Evolutionary conservation across 2,113 vertebrate species (phyloP), one percentile per base, ranked within the genome.

Genomic region (Sclerurus mexicanus): DNA sequence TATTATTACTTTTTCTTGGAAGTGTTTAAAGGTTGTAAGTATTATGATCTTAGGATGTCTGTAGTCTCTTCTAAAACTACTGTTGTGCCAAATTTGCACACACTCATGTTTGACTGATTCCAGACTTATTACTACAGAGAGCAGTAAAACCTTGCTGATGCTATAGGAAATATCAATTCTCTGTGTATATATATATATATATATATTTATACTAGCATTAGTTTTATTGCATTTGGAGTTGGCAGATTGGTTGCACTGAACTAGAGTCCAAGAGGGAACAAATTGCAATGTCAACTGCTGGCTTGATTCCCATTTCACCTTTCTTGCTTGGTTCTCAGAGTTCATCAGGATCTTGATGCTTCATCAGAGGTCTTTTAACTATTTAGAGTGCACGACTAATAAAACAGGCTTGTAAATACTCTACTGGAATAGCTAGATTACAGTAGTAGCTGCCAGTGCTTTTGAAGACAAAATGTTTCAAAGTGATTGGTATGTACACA

Each of bases 1-100:
- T 68, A 66, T 94, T 96, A 86, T 85, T 97, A 63, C 88, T 94
- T 96, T 96, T 94, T 81, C 75, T 66, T 90, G 60, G 53, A 87
- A 91, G 40, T 49, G 50, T 55, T 78, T 94, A 95, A 90, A 82
- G 72, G 68, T 82, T 91, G 40, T 64, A 91, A 89, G 63, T 63
- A 39, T 95, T 84, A 94, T 2, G 28, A 95, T 60, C 75, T 93
- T 80, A 79, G 50, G 42, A 67, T 88, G 52, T 92, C 73, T 81
- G 49, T 33, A 83, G 44, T 76, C 68, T 93, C n/a, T 75, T 87
- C 44, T 53, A 52, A 94, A 94, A 87, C 53, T 73, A n/a, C 31
- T 76, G 28, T 82, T 78, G 52, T 66, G 80, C 55, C 74, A 95
- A 81, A 85, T 83, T 74, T 87, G 21, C 53, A 44, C 39, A 21